A percentile compares a stretch with the other conserved stretches of the same genome.
phyloP scores from a whole-genome alignment of 2,888 invertebrate genomes.

The Drosophila mulleri region DNA sequence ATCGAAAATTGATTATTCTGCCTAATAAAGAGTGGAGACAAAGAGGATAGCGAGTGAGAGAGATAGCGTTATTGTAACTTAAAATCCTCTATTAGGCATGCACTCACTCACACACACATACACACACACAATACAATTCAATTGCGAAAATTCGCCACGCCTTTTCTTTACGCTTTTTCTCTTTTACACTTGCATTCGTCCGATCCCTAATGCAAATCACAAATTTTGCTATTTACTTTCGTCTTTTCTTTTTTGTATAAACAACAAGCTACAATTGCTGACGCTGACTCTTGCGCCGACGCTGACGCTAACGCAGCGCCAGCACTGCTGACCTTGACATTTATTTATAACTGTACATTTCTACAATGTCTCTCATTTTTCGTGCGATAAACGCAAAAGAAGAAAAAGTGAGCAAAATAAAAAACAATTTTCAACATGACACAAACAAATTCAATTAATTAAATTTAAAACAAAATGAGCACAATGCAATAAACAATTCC shows the following conservation, averaged over 20 bases:
- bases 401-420: conserved; percentile 17
- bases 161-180: conserved; percentile 33
- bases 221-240: conserved; percentile 30
- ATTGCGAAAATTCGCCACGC: conserved; percentile 48
- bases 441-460: conserved; percentile 5
- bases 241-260: conserved; percentile 22
- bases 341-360: conserved; percentile 81
- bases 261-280: conserved; percentile 28
- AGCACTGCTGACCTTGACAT: conserved; percentile 81
- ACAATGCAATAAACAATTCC: conserved; percentile 31
- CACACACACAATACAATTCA: not conserved
- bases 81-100: not conserved
- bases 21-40: not conserved
- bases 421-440: conserved; percentile 6
- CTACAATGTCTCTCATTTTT: conserved; percentile 57
- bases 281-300: conserved; percentile 11
- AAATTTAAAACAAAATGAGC: conserved; percentile 5
- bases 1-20: not conserved
- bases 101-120: not conserved
- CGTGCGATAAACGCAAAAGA: conserved; percentile 31
- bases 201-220: conserved; percentile 20
- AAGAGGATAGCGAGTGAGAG: not conserved
- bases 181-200: conserved; percentile 10
- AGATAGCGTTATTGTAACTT: not conserved
- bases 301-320: conserved; percentile 1